phyloP scores from a whole-genome alignment of 2,113 vertebrate species.

The Morone saxatilis region DNA sequence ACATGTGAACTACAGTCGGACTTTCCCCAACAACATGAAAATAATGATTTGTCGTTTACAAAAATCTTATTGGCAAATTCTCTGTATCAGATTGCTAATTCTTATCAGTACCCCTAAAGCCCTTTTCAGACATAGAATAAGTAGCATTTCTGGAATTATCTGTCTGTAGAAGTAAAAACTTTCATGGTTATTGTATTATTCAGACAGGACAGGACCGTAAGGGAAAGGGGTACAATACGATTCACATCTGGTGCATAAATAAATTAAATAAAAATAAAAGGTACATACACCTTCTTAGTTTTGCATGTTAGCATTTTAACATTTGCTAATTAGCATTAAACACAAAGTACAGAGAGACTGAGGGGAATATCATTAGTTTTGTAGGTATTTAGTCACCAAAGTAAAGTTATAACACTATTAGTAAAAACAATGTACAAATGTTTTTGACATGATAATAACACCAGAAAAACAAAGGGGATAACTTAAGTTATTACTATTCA shows the following conservation, averaged over 20 bases:
- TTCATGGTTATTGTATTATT: background rate
- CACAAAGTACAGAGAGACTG: background rate
- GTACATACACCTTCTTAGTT: background rate
- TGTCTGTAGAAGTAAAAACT: background rate
- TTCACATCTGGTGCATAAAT: background rate
- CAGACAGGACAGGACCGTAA: background rate
- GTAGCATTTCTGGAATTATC: background rate
- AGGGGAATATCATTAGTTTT: background rate
- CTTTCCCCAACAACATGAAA: background rate
- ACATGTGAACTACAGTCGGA: conserved; percentile 9
- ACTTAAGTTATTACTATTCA: background rate
- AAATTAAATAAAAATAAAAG: background rate
- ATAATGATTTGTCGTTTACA: background rate
- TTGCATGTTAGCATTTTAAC: background rate
- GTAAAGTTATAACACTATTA: background rate
- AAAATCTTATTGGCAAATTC: background rate
- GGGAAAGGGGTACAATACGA: background rate
- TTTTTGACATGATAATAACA: no score
- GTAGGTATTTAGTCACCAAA: background rate
- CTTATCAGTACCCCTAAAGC: background rate
- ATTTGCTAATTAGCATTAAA: background rate
- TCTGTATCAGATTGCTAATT: background rate
- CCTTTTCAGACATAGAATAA: background rate
- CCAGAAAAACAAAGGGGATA: no score
- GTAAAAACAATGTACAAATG: no score